A percentile compares a stretch with the other conserved stretches of the same genome.
Evolutionary conservation across 2,113 vertebrate species (phyloP).

Genomic region (Prunella fulvescens): DNA sequence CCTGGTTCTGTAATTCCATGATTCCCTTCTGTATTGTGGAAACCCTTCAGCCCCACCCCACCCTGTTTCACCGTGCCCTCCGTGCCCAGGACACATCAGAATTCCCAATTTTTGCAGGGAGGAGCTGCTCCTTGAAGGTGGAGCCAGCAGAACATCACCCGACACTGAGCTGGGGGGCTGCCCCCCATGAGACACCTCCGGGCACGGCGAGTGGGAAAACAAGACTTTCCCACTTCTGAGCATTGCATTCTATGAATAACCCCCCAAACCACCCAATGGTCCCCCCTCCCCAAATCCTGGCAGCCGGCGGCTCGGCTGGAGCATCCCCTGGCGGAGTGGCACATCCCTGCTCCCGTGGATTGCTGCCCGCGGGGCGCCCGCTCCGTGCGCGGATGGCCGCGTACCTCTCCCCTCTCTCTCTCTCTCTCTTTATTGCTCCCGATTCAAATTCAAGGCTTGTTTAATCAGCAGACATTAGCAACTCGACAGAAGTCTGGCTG

Average conservation of each 20-base stretch:
- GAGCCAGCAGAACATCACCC: background rate
- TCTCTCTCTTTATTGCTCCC: conserved; percentile 32
- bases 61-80: background rate
- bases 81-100: fast-evolving
- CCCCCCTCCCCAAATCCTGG: background rate
- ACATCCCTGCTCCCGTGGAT: conserved; percentile 64
- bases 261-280: no score
- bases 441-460: conserved; percentile 76
- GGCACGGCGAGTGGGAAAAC: conserved; percentile 13
- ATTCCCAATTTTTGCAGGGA: background rate
- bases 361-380: conserved; percentile 41
- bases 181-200: no score
- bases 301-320: conserved; percentile 70
- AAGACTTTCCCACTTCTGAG: conserved; percentile 28
- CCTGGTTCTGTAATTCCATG: background rate
- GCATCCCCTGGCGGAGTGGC: conserved; percentile 51
- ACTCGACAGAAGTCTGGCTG: conserved; percentile 68
- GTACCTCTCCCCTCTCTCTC: background rate
- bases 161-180: background rate
- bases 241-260: conserved; percentile 66
- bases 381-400: conserved; percentile 52
- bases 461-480: conserved; percentile 80
- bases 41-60: background rate
- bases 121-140: background rate
- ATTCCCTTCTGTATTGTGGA: background rate